Evolutionary conservation across 2,797 vertebrate genomes (phyloP).

Genomic region (Pantherophis vulpinus): DNA sequence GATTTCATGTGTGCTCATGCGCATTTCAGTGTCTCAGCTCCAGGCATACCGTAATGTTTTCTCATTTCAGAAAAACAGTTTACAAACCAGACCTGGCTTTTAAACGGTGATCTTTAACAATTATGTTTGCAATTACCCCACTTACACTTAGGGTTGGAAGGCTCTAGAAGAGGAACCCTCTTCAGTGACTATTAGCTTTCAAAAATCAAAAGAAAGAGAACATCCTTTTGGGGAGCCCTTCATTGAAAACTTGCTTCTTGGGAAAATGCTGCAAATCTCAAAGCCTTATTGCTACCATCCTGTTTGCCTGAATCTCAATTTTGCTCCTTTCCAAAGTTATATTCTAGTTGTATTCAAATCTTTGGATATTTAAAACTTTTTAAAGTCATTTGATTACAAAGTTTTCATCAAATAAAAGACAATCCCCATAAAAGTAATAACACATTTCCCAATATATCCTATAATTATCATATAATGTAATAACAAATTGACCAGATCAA

Average conservation of each 20-base stretch:
- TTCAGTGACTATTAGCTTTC: background rate
- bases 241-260: background rate
- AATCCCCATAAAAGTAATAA: background rate
- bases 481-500: background rate
- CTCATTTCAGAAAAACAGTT: background rate
- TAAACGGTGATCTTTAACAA: background rate
- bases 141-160: background rate
- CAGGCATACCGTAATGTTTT: background rate
- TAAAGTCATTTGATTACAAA: background rate
- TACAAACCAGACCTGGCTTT: background rate
- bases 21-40: slow-evolving; percentile 35
- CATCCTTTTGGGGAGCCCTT: background rate
- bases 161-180: background rate
- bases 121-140: slow-evolving; percentile 1
- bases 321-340: background rate
- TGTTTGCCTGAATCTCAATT: background rate
- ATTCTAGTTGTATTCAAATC: background rate
- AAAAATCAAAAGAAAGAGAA: background rate
- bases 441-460: background rate
- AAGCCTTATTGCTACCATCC: background rate
- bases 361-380: background rate
- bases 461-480: background rate
- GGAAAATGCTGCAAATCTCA: background rate
- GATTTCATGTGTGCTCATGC: slow-evolving; percentile 25
- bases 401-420: background rate